Conservation (phyloP, 2,797 vertebrate species). For the Paguma larvata region DNA sequence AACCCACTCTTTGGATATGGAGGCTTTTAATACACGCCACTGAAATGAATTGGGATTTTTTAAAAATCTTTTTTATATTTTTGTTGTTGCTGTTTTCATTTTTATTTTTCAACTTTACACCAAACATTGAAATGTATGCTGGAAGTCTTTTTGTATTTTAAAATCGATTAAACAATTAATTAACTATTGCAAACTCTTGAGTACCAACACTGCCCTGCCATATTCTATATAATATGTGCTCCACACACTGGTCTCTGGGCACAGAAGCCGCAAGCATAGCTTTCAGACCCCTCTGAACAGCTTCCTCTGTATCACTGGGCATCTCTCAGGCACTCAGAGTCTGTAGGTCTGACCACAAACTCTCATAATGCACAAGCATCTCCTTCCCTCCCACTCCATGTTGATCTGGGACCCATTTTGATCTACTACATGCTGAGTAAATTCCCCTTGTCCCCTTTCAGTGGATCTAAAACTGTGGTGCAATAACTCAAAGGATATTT, state of each 20-base stretch:
- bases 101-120: background rate
- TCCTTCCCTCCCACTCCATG: background rate
- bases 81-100: background rate
- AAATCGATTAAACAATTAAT: background rate
- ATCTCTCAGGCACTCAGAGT: background rate
- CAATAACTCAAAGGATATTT: background rate
- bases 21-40: background rate
- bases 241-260: rapidly evolving
- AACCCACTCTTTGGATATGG: background rate
- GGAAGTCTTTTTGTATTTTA: background rate
- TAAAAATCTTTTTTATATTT: background rate
- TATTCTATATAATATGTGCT: background rate
- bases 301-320: background rate
- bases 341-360: background rate
- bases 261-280: background rate
- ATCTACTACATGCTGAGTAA: background rate
- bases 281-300: rapidly evolving
- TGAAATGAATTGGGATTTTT: background rate
- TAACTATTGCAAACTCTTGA: background rate
- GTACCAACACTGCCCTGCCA: background rate
- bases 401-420: background rate
- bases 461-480: background rate
- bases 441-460: background rate
- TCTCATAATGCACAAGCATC: background rate
- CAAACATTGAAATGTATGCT: background rate